Conservation (phyloP, 2,113 vertebrate genomes). For the Tragulus kanchil region DNA sequence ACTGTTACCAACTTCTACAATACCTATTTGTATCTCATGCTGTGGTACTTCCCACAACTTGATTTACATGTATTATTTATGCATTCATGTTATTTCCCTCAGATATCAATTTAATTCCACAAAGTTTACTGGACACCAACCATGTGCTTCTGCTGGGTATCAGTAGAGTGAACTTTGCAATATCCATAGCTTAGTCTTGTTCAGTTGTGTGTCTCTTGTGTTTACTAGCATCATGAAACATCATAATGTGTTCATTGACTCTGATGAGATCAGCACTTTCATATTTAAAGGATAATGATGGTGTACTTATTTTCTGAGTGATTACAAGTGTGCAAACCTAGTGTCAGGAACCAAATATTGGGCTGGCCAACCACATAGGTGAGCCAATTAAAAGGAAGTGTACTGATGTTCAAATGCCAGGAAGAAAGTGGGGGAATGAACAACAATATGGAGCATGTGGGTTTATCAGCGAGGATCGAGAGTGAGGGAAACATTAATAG, state of each 20-base stretch:
- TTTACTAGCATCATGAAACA: background rate
- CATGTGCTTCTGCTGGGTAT: background rate
- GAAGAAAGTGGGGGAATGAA: background rate
- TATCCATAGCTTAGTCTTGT: background rate
- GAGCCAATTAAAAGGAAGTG: background rate
- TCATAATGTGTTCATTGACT: background rate
- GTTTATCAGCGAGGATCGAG: background rate
- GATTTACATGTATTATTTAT: background rate
- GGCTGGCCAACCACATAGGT: background rate
- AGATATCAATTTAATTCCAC: background rate
- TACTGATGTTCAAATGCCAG: background rate
- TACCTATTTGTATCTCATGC: background rate
- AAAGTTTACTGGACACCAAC: background rate
- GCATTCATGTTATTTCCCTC: background rate
- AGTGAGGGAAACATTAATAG: background rate
- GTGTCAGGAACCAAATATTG: constrained; percentile 1
- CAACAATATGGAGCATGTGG: background rate
- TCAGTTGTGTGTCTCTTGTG: background rate
- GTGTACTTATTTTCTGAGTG: background rate
- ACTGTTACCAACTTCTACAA: background rate
- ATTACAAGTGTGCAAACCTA: background rate
- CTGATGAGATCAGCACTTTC: background rate
- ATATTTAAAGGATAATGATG: background rate
- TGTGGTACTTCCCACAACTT: background rate
- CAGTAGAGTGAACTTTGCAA: background rate